Evolutionary conservation across 2,113 vertebrate species (phyloP).

Genomic region (Cochlearius cochlearius): DNA sequence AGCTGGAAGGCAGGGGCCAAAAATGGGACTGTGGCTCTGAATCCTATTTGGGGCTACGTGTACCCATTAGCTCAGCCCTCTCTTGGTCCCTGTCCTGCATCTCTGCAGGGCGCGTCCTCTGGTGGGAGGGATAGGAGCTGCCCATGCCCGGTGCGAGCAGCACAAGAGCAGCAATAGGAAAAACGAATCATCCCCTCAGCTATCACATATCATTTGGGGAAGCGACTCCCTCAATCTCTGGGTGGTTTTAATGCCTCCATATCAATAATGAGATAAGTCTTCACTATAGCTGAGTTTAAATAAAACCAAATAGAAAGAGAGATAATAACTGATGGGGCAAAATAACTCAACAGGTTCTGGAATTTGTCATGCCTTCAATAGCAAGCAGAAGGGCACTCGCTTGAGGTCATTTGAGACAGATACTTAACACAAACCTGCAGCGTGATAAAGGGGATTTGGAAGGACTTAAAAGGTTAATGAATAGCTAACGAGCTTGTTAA

Average conservation of each 20-base stretch:
- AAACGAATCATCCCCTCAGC: background rate
- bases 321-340: background rate
- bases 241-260: background rate
- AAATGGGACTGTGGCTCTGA: background rate
- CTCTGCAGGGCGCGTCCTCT: fast-evolving
- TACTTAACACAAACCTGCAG: background rate
- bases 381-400: background rate
- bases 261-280: background rate
- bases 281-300: background rate
- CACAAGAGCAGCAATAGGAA: background rate
- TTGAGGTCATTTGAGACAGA: background rate
- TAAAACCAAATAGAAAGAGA: background rate
- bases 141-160: background rate
- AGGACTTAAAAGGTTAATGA: constrained; percentile 4
- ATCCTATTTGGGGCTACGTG: background rate
- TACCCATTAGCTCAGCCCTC: background rate
- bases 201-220: background rate
- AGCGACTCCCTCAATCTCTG: background rate
- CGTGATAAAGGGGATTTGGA: background rate
- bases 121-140: background rate
- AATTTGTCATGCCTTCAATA: background rate
- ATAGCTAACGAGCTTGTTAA: background rate
- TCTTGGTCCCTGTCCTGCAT: background rate
- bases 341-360: background rate
- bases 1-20: background rate